Evolutionary conservation across 1,140 invertebrate species (phyloP).

Genomic region (Calephelis virginiensis): DNA sequence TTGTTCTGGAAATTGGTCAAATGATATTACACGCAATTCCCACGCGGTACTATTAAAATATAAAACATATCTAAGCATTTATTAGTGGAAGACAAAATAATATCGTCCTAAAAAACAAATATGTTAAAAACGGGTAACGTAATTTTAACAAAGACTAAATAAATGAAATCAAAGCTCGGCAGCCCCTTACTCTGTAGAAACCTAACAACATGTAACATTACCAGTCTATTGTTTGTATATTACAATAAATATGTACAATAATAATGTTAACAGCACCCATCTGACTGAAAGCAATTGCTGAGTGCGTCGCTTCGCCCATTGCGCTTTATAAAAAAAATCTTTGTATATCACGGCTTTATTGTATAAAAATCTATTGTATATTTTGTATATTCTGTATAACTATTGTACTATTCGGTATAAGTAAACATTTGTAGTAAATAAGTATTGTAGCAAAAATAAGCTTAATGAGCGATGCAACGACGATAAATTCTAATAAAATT

Average conservation of each 20-base stretch:
- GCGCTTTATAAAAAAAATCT: slow-evolving; percentile 63
- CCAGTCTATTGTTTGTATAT: slow-evolving; percentile 75
- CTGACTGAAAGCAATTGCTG: slow-evolving; percentile 59
- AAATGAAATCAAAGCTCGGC: not conserved
- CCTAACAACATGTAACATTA: slow-evolving; percentile 76
- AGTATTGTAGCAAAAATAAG: slow-evolving; percentile 74
- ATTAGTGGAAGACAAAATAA: too few relatives aligned
- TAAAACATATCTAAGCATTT: too few relatives aligned
- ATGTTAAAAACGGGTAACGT: too few relatives aligned
- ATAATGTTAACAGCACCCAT: slow-evolving; percentile 75
- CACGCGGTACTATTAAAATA: too few relatives aligned
- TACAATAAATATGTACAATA: slow-evolving; percentile 77
- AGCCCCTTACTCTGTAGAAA: slow-evolving; percentile 58
- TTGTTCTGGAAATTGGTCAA: too few relatives aligned
- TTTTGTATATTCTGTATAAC: slow-evolving; percentile 69
- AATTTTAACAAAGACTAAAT: not conserved
- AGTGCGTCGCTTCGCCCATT: slow-evolving; percentile 58
- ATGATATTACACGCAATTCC: too few relatives aligned
- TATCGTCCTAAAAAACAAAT: too few relatives aligned
- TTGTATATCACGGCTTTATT: slow-evolving; percentile 67
- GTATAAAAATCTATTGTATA: slow-evolving; percentile 73
- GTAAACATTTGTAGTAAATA: slow-evolving; percentile 60
- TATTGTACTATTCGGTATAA: slow-evolving; percentile 71
- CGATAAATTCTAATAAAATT: slow-evolving; percentile 68
- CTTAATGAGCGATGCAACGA: slow-evolving; percentile 58